phyloP scores from a whole-genome alignment of 2,888 invertebrate genomes.

The Eretmocerus hayati region DNA sequence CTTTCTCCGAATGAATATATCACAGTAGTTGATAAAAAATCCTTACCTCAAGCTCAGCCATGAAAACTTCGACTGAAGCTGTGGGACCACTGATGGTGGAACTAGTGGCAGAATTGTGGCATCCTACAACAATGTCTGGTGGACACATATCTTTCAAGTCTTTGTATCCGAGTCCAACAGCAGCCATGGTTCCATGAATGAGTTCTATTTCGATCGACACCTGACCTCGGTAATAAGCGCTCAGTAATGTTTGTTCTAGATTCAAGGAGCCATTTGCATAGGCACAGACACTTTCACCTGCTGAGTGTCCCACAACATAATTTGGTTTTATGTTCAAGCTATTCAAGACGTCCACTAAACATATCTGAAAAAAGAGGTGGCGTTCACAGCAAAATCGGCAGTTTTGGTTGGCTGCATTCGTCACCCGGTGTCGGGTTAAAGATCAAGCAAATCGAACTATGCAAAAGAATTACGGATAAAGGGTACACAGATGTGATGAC shows the following conservation, averaged over 20 bases:
- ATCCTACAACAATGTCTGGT: slow-evolving; percentile 72
- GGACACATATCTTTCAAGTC: slow-evolving; percentile 62
- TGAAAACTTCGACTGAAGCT: slow-evolving; percentile 59
- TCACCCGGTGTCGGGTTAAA: too few species aligned
- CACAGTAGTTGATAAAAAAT: too few species aligned
- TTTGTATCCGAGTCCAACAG: slow-evolving; percentile 62
- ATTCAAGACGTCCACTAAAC: slow-evolving; percentile 58
- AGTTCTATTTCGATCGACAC: slow-evolving; percentile 41
- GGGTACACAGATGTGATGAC: too few species aligned
- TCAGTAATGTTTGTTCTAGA: slow-evolving; percentile 32
- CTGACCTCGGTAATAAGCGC: slow-evolving; percentile 32
- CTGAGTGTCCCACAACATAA: slow-evolving; percentile 80
- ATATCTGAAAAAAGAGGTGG: slow-evolving; percentile 46
- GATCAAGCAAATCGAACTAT: not conserved
- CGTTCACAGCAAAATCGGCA: not conserved
- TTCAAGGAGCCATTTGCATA: slow-evolving; percentile 90
- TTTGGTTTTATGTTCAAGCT: slow-evolving; percentile 58
- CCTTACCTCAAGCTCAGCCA: slow-evolving; percentile 70
- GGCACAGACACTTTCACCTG: slow-evolving; percentile 90
- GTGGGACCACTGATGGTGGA: slow-evolving; percentile 86
- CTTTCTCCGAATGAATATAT: too few species aligned
- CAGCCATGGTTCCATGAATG: slow-evolving; percentile 79
- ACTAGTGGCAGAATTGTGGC: slow-evolving; percentile 79
- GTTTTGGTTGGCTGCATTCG: too few species aligned
- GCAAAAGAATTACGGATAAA: not conserved